These are phyloP conservation scores for Orius laevigatus DNA, from an alignment of 1,140 invertebrate genomes.

Conservation along the genomic window DNA sequence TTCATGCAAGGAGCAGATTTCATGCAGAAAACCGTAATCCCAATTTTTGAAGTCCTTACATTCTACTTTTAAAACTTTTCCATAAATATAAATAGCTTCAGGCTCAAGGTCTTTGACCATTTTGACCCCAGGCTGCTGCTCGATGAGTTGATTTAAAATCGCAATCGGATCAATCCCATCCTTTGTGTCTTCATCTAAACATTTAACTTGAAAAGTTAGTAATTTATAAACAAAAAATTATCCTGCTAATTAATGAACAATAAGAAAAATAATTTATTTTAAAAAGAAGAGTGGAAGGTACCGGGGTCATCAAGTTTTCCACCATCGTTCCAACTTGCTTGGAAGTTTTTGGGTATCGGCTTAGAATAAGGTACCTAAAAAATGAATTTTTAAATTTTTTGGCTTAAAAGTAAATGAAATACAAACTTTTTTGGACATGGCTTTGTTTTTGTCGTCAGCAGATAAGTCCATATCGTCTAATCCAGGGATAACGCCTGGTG, in stretches of 20 bases:
- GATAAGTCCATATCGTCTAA: constrained; percentile 53
- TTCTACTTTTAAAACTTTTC: constrained; percentile 58
- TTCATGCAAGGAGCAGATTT: neutral
- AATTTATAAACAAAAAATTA: too few relatives aligned
- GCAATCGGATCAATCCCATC: constrained; percentile 34
- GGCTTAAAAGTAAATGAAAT: neutral
- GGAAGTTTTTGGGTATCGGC: constrained; percentile 88
- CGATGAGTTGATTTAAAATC: constrained; percentile 47
- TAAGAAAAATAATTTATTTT: constrained; percentile 19
- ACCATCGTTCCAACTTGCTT: constrained; percentile 86
- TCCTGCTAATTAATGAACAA: neutral
- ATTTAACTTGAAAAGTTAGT: neutral
- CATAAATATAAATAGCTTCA: constrained; percentile 60
- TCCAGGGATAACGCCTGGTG: constrained; percentile 57
- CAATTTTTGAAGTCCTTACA: constrained; percentile 30
- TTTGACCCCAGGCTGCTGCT: constrained; percentile 50
- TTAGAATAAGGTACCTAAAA: constrained; percentile 69
- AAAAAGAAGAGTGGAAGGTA: constrained; percentile 16
- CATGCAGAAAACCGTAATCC: neutral
- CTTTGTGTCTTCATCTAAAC: constrained; percentile 32
- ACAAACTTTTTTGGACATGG: constrained; percentile 48
- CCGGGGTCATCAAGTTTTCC: constrained; percentile 23
- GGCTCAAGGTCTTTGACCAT: constrained; percentile 52
- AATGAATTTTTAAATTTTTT: constrained; percentile 3
- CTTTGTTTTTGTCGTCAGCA: constrained; percentile 47